Base-by-base conservation (phyloP, 1,140 invertebrate species). In the Nomia melanderi region DNA sequence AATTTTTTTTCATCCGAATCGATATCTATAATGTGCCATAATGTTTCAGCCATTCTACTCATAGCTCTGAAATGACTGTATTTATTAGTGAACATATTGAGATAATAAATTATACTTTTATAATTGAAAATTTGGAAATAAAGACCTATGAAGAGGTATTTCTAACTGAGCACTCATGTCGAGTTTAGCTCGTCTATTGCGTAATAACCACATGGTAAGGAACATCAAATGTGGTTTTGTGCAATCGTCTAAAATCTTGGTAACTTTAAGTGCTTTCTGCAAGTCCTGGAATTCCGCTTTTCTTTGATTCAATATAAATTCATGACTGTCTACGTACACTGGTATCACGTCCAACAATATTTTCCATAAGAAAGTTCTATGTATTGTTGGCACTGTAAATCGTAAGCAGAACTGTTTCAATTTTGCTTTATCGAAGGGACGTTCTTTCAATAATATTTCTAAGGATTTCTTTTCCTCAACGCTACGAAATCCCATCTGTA, bases 391-490 rank as follows among this genome's bases (percentile, higher is more conserved):
- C 12, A 98, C 95, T 8, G 95, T 95, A 87, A 97, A 98, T 66
- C 96, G 93, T 62, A 97, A 90, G 88, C 96, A 96, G 88, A 98
- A 98, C 85, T 97, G 96, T 86, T 95, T 95, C 27, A 98, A 88
- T 90, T 98, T 98, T 8, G 93, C 94, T 86, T 94, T 94, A 88
- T 98, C 96, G 84, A 97, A 94, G 17, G 96, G 95, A 88, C 96
- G 96, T 80, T 98, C 97, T 88, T 97, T 97, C 72, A 98, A 92
- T 8, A 98, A 92, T 88, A 97, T 97, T 93, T 98, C 97, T n/a
- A 98, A 90, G 0, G 97, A 97, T 91, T 97, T 97, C 90, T 97
- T 98, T 89, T 98, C 97, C 91, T 98, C 97, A 0, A 98, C 97
- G 82, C 96, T 96, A 66, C 95, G 94, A 92, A 96, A 97, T 65